These are phyloP conservation scores for Sturnus vulgaris DNA, from an alignment of 2,113 vertebrate species.

Conservation along the genomic window DNA sequence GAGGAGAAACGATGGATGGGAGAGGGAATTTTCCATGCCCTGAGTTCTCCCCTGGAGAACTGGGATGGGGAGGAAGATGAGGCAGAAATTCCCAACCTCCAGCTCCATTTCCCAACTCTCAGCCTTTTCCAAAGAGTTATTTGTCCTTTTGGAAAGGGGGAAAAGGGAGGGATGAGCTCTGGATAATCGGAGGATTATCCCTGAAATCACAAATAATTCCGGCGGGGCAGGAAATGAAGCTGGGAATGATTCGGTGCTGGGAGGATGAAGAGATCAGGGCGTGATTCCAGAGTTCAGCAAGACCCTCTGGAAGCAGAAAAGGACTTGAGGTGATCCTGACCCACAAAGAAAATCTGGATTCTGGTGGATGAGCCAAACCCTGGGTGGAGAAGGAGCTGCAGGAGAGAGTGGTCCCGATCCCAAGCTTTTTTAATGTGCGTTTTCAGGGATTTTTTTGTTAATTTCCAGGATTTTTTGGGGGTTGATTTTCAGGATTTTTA, in stretches of 20 bases:
- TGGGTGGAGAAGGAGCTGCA: background rate
- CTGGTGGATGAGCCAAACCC: background rate
- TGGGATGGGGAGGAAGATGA: background rate
- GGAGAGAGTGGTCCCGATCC: background rate
- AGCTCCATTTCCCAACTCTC: background rate
- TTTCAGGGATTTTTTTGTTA: background rate
- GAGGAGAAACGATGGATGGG: background rate
- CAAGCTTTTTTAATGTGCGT: background rate
- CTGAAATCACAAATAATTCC: background rate
- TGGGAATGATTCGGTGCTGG: fast-evolving
- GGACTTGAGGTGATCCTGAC: background rate
- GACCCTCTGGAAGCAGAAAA: background rate
- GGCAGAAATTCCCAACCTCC: background rate
- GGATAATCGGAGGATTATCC: background rate
- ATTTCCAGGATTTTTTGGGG: background rate
- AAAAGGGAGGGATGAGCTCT: background rate
- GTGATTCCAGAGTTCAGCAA: background rate
- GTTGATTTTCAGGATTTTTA: background rate
- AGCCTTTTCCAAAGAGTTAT: fast-evolving
- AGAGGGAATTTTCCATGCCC: background rate
- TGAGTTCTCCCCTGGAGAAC: background rate
- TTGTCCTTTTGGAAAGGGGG: background rate
- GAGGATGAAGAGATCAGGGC: background rate
- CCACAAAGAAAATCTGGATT: background rate
- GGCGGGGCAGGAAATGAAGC: background rate